These are phyloP conservation scores for Trachythela sp. DNA, from an alignment of 64 coral and sea anemone genomes.

Conservation along the genomic window DNA sequence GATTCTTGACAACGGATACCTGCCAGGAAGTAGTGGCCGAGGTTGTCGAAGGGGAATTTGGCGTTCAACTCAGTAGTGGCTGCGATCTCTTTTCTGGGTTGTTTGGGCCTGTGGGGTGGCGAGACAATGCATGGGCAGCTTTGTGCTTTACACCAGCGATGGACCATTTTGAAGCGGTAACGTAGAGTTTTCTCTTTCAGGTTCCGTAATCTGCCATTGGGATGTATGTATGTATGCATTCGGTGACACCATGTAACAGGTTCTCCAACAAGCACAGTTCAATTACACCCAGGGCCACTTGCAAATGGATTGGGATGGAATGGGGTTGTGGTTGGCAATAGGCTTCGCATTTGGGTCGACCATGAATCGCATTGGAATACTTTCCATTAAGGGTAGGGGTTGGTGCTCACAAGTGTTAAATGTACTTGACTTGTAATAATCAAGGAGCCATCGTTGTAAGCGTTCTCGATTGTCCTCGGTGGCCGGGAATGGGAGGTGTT, in stretches of 20 bases:
- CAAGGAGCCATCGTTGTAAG: conserved; percentile 39
- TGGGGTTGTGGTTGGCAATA: conserved; percentile 21
- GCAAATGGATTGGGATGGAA: conserved; percentile 46
- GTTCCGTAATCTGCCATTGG: conserved; percentile 22
- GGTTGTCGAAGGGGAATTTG: background rate
- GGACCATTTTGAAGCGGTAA: background rate
- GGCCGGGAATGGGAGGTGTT: conserved; percentile 40
- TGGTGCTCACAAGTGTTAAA: conserved; percentile 53
- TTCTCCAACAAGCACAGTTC: conserved; percentile 24
- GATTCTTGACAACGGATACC: too few relatives aligned
- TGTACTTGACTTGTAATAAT: conserved; percentile 38
- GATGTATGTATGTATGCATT: conserved; percentile 5
- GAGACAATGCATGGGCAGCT: conserved; percentile 7
- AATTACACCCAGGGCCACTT: conserved; percentile 19
- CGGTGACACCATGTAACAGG: conserved; percentile 38
- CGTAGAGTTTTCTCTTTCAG: conserved; percentile 28
- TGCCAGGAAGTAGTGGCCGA: too few relatives aligned
- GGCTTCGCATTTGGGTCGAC: conserved; percentile 11
- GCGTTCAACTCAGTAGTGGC: background rate
- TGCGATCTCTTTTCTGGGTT: too few relatives aligned
- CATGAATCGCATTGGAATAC: conserved; percentile 42
- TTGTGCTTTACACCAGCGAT: conserved; percentile 23
- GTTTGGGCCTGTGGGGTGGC: conserved; percentile 2
- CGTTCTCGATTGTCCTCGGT: conserved; percentile 23
- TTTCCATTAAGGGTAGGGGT: conserved; percentile 37